phyloP scores from a whole-genome alignment of 2,797 vertebrate genomes.

The Anolis apletophallus region DNA sequence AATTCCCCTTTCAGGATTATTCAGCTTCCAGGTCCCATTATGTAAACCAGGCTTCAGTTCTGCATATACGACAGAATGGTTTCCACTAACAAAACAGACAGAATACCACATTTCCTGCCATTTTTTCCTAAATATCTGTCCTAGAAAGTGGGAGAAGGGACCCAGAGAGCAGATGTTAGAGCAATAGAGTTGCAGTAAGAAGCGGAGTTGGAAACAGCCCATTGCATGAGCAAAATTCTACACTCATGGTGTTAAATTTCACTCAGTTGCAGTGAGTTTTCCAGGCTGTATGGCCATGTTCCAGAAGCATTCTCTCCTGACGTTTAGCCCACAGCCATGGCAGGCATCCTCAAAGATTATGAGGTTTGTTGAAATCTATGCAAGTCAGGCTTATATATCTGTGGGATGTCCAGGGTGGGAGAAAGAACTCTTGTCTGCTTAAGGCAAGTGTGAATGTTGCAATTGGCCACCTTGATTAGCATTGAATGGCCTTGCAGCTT shows the following conservation, averaged over 20 bases:
- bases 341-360: no score
- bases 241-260: not conserved
- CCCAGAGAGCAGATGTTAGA: not conserved
- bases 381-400: no score
- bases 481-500: no score
- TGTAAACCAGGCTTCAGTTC: not conserved
- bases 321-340: no score
- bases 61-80: not conserved
- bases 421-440: no score
- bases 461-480: no score
- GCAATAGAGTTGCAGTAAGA: not conserved
- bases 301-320: no score
- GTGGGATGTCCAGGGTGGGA: no score
- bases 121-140: not conserved
- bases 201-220: not conserved
- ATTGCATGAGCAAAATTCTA: not conserved
- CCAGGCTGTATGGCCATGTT: no score
- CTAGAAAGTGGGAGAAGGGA: not conserved
- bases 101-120: no score
- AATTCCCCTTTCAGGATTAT: not conserved
- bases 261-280: not conserved
- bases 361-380: no score
- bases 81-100: not conserved
- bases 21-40: not conserved
- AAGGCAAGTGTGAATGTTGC: no score